Evolutionary conservation across 2,888 invertebrate species (phyloP).

Genomic region (Eupithecia vulgata): DNA sequence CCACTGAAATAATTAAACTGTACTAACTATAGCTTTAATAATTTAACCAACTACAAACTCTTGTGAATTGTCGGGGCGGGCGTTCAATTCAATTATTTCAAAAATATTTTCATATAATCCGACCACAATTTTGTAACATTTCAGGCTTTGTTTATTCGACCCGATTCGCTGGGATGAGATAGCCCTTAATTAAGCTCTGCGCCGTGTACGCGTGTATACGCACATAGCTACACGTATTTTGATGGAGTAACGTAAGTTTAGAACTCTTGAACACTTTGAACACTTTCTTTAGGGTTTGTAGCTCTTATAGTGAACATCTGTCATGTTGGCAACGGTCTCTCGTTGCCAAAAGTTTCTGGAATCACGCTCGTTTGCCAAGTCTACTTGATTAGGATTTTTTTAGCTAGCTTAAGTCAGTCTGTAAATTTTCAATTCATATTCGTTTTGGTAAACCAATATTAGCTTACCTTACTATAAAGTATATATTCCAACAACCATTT

Average conservation of each 20-base stretch:
- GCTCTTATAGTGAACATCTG: background rate
- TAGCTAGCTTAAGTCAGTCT: background rate
- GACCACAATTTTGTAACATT: constrained; percentile 21
- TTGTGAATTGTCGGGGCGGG: constrained; percentile 7
- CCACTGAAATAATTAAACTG: background rate
- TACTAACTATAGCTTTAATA: background rate
- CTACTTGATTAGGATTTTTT: background rate
- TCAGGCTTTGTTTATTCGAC: constrained; percentile 27
- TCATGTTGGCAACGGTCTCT: background rate
- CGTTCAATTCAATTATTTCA: constrained; percentile 20
- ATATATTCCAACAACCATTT: background rate
- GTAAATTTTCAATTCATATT: background rate
- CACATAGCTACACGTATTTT: background rate
- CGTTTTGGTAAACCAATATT: background rate
- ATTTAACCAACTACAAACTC: background rate
- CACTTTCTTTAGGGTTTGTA: no score
- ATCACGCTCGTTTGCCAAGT: background rate
- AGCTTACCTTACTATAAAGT: background rate
- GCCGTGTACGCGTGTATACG: background rate
- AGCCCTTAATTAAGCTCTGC: constrained; percentile 25
- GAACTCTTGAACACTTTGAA: no score
- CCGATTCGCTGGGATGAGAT: constrained; percentile 20
- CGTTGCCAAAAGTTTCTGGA: background rate
- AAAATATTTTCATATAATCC: constrained; percentile 27
- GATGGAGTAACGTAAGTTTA: background rate